A percentile compares a stretch with the other conserved stretches of the same genome.
phyloP scores from a whole-genome alignment of 2,797 vertebrate species.

The Catostomus latipinnis region DNA sequence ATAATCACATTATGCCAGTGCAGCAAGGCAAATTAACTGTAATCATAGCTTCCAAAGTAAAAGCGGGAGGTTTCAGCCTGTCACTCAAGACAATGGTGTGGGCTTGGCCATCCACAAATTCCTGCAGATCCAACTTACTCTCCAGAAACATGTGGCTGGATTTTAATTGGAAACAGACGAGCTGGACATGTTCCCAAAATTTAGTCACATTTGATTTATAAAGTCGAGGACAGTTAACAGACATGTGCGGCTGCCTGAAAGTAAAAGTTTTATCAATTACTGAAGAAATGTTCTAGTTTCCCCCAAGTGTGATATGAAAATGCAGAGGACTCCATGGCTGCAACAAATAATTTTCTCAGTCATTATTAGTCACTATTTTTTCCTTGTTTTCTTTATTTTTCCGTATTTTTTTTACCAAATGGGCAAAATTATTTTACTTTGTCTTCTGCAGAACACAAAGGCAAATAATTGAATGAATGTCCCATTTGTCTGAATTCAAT shows the following conservation, averaged over 20 bases:
- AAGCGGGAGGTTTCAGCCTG: conserved; percentile 49
- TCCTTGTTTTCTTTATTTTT: too few relatives aligned
- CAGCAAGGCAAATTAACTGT: conserved; percentile 62
- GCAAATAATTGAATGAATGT: too few relatives aligned
- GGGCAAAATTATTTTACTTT: too few relatives aligned
- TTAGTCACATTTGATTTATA: conserved; percentile 65
- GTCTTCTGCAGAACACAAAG: too few relatives aligned
- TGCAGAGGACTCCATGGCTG: neutral
- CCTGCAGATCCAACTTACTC: conserved; percentile 53
- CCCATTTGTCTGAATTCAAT: too few relatives aligned
- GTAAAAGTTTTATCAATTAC: conserved; percentile 52
- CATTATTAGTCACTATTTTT: too few relatives aligned
- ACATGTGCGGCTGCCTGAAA: conserved; percentile 65
- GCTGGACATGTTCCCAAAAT: conserved; percentile 57
- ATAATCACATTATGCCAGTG: conserved; percentile 58
- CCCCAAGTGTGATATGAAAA: neutral
- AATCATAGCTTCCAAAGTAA: conserved; percentile 64
- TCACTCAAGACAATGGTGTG: conserved; percentile 64
- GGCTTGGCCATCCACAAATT: conserved; percentile 52
- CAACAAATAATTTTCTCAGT: neutral
- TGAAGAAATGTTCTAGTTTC: neutral
- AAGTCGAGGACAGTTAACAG: conserved; percentile 75
- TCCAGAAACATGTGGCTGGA: conserved; percentile 57
- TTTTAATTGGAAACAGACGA: conserved; percentile 73
- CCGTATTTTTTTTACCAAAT: too few relatives aligned